A percentile compares a stretch with the other conserved stretches of the same genome.
Conservation (phyloP, 2,797 vertebrate genomes). For the Mallotus villosus region DNA sequence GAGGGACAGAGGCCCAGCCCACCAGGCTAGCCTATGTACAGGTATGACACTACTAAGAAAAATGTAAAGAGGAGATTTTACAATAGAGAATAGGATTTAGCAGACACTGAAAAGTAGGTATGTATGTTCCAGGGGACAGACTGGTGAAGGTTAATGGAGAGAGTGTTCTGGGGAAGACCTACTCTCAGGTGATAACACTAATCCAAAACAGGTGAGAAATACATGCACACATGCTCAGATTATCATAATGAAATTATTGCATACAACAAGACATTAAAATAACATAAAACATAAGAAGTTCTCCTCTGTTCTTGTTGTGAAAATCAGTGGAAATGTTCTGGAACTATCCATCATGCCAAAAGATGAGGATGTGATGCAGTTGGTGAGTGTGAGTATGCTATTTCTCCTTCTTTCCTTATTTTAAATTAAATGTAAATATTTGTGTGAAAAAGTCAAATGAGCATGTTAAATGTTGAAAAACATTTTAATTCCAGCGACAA, state of each 20-base stretch:
- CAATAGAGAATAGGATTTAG: too few species aligned
- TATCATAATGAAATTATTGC: too few species aligned
- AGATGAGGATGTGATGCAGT: slow-evolving; percentile 93
- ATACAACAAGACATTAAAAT: too few species aligned
- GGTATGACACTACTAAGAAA: slow-evolving; percentile 68
- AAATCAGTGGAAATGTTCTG: slow-evolving; percentile 81
- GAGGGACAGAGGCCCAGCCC: slow-evolving; percentile 87
- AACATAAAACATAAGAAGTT: too few species aligned
- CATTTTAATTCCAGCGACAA: too few species aligned
- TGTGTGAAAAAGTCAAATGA: too few species aligned
- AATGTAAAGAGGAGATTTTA: too few species aligned
- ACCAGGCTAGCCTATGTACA: slow-evolving; percentile 87
- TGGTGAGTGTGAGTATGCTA: slow-evolving; percentile 88
- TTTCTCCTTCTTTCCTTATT: slow-evolving; percentile 52
- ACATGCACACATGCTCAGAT: neutral
- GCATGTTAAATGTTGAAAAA: too few species aligned
- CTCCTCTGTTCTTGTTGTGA: neutral
- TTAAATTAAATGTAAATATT: too few species aligned
- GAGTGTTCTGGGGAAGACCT: slow-evolving; percentile 91
- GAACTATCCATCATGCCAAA: slow-evolving; percentile 96
- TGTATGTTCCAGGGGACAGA: slow-evolving; percentile 82
- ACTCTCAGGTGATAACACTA: slow-evolving; percentile 93
- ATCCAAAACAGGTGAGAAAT: slow-evolving; percentile 91
- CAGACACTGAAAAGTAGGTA: slow-evolving; percentile 5
- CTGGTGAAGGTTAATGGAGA: slow-evolving; percentile 94